Evolutionary conservation across 2,113 vertebrate genomes (phyloP).

Genomic region (Amblyopsis rosae): DNA sequence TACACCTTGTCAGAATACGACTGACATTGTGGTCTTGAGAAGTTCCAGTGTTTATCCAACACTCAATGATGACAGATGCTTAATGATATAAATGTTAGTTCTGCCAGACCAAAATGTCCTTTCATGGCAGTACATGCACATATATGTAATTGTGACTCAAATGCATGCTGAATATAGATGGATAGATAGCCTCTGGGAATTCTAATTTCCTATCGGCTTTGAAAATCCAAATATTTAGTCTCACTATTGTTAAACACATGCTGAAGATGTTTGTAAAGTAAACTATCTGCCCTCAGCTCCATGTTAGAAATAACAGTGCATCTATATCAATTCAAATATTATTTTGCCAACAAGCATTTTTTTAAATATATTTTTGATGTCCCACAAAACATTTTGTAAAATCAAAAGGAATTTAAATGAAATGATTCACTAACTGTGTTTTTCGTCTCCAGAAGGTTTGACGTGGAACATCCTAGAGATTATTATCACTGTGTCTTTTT

Average conservation of each 20-base stretch:
- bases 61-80: conserved; percentile 44
- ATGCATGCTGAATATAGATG: conserved; percentile 47
- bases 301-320: conserved; percentile 22
- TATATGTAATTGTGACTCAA: conserved; percentile 34
- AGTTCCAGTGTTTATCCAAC: conserved; percentile 44
- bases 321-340: not conserved
- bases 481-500: conserved; percentile 27
- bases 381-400: not conserved
- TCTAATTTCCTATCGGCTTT: conserved; percentile 21
- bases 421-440: not conserved
- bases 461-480: conserved; percentile 13
- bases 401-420: conserved; percentile 6
- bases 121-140: conserved; percentile 40
- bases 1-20: conserved; percentile 13
- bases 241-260: conserved; percentile 48
- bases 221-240: conserved; percentile 70
- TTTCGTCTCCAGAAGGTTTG: conserved; percentile 8
- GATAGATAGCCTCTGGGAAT: conserved; percentile 23
- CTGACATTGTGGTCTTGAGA: conserved; percentile 23
- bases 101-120: conserved; percentile 38
- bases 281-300: not conserved
- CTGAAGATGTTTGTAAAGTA: conserved; percentile 40
- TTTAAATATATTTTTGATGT: not conserved
- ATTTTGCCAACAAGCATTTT: conserved; percentile 19
- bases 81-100: conserved; percentile 35